phyloP scores from a whole-genome alignment of 2,113 vertebrate species.

The Lophotis ruficrista region DNA sequence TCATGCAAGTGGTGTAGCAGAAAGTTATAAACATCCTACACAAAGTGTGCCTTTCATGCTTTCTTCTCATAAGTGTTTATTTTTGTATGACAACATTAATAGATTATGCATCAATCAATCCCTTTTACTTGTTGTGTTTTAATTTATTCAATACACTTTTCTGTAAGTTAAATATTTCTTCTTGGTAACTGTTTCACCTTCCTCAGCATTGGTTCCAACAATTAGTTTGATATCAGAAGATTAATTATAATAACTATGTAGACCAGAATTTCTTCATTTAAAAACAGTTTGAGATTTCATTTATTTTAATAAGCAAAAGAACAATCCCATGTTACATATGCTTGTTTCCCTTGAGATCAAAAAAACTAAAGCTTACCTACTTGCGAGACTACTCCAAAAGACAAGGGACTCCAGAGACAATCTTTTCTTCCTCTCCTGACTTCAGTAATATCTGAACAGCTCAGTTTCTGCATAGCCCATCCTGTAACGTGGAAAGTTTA shows the following conservation, averaged over 20 bases:
- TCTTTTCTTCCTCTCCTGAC: background rate
- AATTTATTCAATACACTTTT: background rate
- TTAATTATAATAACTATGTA: background rate
- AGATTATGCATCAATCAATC: background rate
- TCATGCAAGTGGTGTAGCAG: background rate
- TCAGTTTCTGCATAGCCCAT: background rate
- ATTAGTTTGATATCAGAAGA: conserved; percentile 33
- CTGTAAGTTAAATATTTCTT: conserved; percentile 17
- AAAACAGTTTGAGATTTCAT: background rate
- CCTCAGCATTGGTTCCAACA: background rate
- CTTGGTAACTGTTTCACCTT: background rate
- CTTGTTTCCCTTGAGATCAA: background rate
- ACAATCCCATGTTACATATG: background rate
- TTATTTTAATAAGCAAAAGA: background rate
- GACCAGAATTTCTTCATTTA: background rate
- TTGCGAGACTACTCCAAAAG: background rate
- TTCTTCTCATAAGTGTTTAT: background rate
- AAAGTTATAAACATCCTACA: background rate
- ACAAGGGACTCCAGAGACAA: background rate
- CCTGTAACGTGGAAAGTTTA: background rate
- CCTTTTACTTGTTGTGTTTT: background rate
- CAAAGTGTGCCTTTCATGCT: background rate
- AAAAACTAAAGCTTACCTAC: background rate
- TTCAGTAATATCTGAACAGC: background rate
- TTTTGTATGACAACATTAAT: background rate